These are phyloP conservation scores for Anaspis maculata DNA, from an alignment of 2,888 invertebrate species.

Conservation along the genomic window DNA sequence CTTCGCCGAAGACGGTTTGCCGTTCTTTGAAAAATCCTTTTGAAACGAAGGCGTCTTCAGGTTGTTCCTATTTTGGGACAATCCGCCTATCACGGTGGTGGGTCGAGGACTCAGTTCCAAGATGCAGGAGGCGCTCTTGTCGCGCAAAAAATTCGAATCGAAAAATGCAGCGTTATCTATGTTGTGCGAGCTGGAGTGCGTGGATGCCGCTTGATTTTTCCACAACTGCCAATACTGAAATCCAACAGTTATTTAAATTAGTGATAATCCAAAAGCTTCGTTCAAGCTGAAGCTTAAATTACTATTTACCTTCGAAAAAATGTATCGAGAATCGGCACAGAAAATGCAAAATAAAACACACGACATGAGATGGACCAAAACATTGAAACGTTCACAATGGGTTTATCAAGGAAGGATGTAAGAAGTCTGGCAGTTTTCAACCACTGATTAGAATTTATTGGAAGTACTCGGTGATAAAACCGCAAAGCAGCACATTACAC, in stretches of 20 bases:
- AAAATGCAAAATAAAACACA: background rate
- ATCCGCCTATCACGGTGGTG: conserved; percentile 48
- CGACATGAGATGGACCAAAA: conserved; percentile 5
- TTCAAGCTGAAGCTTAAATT: too few species aligned
- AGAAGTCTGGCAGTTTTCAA: too few species aligned
- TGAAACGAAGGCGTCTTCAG: conserved; percentile 21
- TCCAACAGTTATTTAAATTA: too few species aligned
- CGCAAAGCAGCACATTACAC: too few species aligned
- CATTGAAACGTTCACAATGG: too few species aligned
- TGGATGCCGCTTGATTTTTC: conserved; percentile 48
- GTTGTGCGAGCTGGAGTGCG: conserved; percentile 38
- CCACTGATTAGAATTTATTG: too few species aligned
- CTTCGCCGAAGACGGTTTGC: conserved; percentile 17
- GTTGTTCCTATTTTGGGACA: conserved; percentile 21
- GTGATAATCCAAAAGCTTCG: too few species aligned
- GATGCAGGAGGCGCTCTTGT: conserved; percentile 72
- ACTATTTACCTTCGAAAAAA: background rate
- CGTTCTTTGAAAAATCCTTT: conserved; percentile 32
- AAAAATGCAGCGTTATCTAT: conserved; percentile 32
- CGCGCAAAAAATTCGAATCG: conserved; percentile 51
- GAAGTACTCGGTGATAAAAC: too few species aligned
- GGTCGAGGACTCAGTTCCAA: conserved; percentile 61
- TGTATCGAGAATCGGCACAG: background rate
- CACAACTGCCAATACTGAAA: conserved; percentile 66
- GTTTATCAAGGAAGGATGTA: conserved; percentile 27